Evolutionary conservation across 2,113 vertebrate genomes (phyloP), one percentile per base, ranked within the genome.

Genomic region (Australoheros scitulus): DNA sequence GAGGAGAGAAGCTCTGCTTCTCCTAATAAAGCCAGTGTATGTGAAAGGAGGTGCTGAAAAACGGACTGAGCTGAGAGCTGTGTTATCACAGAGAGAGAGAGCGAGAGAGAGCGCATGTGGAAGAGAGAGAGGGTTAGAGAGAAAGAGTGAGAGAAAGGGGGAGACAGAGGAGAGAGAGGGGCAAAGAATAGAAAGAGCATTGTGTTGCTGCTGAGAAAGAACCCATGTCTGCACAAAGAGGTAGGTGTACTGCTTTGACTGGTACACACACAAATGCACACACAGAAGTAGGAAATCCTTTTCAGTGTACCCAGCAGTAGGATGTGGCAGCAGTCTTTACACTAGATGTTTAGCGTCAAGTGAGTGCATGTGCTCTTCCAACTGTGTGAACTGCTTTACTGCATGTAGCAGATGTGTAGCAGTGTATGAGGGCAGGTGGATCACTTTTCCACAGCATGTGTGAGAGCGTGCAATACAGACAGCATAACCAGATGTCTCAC

Each of bases 221-320:
- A 86, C 89, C 91, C 93, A 94, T 95, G 94, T 91, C 94, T 84
- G 87, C 85, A 94, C 93, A 94, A 94, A 95, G 93, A 94, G 94
- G 94, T 95, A 93, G 91, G 94, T 92, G 88, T 94, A 91, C 85
- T 91, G 85, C 91, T 76, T 76, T 82, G 86, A 90, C 86, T 85
- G 79, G 38, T 76, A 82, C 86, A 85, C 83, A 82, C 70, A 81
- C 43, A 72, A 32, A 72, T 32, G 34, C 75, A 79, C 63, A 56
- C 43, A 80, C 55, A 57, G 18, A 29, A 75, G 59, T 8, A 82
- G 83, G 82, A 89, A 82, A 84, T 83, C 77, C 64, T 74, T 20
- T 29, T 6, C 63, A 61, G 58, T 52, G 36, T 57, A 20, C 57
- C 26, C 72, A 87, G 68, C 29, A 43, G 47, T 43, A 79, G 70